Conservation (phyloP, 2,113 vertebrate genomes). For the Phaethon lepturus region DNA sequence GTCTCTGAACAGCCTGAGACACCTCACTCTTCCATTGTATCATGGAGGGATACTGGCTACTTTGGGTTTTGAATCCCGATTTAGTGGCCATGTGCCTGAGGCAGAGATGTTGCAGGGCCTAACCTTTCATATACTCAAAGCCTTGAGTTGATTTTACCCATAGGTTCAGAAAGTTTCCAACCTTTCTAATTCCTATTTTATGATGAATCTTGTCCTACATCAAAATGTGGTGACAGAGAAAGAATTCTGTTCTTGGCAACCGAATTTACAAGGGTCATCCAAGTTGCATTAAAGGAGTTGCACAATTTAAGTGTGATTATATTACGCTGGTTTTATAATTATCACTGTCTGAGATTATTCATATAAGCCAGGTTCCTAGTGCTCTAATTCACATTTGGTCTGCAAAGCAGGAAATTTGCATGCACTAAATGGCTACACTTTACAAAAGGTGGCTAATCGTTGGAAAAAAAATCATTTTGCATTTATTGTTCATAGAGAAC, state of each 20-base stretch:
- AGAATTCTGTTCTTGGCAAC: background rate
- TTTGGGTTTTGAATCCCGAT: background rate
- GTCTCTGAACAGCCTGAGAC: background rate
- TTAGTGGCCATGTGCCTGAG: background rate
- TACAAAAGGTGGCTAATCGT: conserved; percentile 65
- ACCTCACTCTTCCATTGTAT: background rate
- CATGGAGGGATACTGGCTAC: background rate
- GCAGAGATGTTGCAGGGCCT: background rate
- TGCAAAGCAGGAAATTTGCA: conserved; percentile 69
- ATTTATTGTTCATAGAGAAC: conserved; percentile 64
- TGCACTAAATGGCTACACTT: conserved; percentile 48
- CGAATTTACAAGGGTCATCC: background rate
- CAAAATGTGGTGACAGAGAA: background rate
- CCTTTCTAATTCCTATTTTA: background rate
- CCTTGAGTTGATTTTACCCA: background rate
- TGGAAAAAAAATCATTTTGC: conserved; percentile 4
- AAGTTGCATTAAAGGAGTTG: conserved; percentile 27
- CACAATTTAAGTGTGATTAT: conserved; percentile 63
- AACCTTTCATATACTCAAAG: background rate
- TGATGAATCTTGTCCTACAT: background rate
- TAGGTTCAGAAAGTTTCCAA: background rate
- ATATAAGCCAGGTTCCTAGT: conserved; percentile 39
- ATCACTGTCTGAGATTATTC: conserved; percentile 55
- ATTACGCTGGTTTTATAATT: conserved; percentile 67
- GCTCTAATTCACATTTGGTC: conserved; percentile 60